These are phyloP conservation scores for Platichthys flesus DNA, from an alignment of 2,113 vertebrate genomes.

Conservation along the genomic window DNA sequence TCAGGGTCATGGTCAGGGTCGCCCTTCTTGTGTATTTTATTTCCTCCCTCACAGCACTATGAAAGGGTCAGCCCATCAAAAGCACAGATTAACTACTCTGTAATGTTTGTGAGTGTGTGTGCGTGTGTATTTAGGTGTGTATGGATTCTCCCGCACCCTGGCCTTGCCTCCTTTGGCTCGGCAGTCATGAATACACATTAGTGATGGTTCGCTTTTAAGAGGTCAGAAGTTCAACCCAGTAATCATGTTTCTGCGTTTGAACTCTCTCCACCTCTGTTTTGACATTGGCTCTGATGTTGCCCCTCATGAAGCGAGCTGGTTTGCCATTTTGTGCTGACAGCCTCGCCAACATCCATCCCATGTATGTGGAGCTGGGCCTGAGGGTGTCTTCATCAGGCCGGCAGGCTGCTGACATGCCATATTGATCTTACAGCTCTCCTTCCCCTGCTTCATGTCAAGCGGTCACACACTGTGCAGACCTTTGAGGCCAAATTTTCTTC, in stretches of 20 bases:
- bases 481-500: slow-evolving; percentile 22
- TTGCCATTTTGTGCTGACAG: slow-evolving; percentile 15
- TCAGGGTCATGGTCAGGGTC: slow-evolving; percentile 54
- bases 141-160: slow-evolving; percentile 35
- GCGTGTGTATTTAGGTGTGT: neutral
- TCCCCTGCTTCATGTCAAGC: slow-evolving; percentile 41
- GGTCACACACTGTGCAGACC: neutral
- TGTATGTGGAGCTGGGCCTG: slow-evolving; percentile 16
- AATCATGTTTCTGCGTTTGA: slow-evolving; percentile 66
- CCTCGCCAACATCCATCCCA: neutral
- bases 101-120: slow-evolving; percentile 33
- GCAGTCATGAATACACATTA: slow-evolving; percentile 77
- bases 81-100: slow-evolving; percentile 52
- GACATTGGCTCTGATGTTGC: slow-evolving; percentile 65
- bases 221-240: slow-evolving; percentile 54
- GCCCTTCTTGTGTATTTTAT: slow-evolving; percentile 12
- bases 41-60: slow-evolving; percentile 35
- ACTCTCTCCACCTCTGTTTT: slow-evolving; percentile 63
- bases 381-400: slow-evolving; percentile 36
- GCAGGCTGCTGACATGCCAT: slow-evolving; percentile 40
- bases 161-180: slow-evolving; percentile 39
- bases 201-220: slow-evolving; percentile 2
- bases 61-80: slow-evolving; percentile 55
- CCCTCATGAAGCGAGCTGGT: neutral
- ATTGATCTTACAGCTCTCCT: slow-evolving; percentile 52